These are phyloP conservation scores for Xanthia icteritia DNA, from an alignment of 2,888 invertebrate genomes.

Conservation along the genomic window DNA sequence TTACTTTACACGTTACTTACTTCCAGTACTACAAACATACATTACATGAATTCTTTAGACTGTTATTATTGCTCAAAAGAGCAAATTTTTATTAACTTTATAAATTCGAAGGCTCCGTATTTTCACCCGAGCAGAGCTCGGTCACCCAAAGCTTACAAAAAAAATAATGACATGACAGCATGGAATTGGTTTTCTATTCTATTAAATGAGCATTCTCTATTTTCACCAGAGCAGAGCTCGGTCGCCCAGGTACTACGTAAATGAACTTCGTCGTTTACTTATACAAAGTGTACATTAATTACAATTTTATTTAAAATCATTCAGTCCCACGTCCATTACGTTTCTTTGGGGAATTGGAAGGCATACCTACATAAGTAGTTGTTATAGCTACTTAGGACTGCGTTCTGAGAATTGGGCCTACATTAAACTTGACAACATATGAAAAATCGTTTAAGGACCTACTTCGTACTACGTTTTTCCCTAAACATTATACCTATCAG, in stretches of 20 bases:
- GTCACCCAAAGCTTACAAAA: no score
- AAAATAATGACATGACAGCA: no score
- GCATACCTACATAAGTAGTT: not conserved
- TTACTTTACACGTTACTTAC: not conserved
- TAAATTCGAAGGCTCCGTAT: not conserved
- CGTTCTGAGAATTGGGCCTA: not conserved
- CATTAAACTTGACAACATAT: not conserved
- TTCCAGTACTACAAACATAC: not conserved
- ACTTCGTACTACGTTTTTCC: not conserved
- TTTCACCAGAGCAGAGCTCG: no score
- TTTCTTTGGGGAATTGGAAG: slow-evolving; percentile 20
- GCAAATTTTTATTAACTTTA: not conserved
- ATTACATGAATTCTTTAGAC: not conserved
- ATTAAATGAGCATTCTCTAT: no score
- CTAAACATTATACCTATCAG: not conserved
- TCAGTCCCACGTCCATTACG: slow-evolving; percentile 23
- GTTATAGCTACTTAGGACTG: not conserved
- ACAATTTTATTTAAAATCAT: slow-evolving; percentile 56
- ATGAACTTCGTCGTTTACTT: slow-evolving; percentile 64
- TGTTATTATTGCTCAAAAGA: not conserved
- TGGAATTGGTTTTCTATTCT: no score
- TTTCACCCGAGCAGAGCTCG: no score
- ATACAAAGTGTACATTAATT: slow-evolving; percentile 66
- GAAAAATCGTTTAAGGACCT: not conserved
- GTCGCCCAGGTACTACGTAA: slow-evolving; percentile 66